Evolutionary conservation across 1,140 invertebrate species (phyloP), one percentile per base, ranked within the genome.

Genomic region (Orchestia grillus): DNA sequence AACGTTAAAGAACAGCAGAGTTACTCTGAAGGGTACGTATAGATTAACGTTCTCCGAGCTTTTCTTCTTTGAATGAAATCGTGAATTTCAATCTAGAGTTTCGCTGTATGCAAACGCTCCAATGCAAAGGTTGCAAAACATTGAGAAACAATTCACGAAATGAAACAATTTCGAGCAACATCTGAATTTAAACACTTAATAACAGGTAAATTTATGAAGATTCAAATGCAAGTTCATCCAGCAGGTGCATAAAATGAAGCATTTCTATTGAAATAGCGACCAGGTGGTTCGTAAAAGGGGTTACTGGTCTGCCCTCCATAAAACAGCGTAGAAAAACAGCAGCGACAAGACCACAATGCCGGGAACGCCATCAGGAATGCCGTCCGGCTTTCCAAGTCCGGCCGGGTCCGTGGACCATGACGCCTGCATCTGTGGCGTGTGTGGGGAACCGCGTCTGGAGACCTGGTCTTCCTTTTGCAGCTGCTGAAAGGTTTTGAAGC

Each of bases 341-440:
- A 77, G 62, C 62, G 28, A 36, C 3, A 36, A 36, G 62, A 77
- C 62, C 62, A 36, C 88, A 44, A 91, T 91, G 88, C 88, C 88
- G 88, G 88, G 88, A 91, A 91, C 88, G 88, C 88, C 88, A 91
- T 43, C 88, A 42, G 88, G 88, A 91, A 91, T 91, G 88, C 36
- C 42, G 88, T 28, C 88, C 15, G 88, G 88, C 88, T 91, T 91
- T 91, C 88, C 88, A 43, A 15, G 41, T 91, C 41, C 41, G 41
- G 88, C 41, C 41, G 41, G 28, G 41, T 15, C 88, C 28, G 41
- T 91, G 88, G 88, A 91, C 28, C 88, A 44, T 91, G 88, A 91
- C 88, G 88, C 6, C 41, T 91, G 41, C 88, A 44, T 15, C 88
- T 77, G 62, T 15, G 62, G 11, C 62, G 62, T 77, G 62, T 36